Conservation (phyloP, 2,797 vertebrate genomes). For the Enteromius viviparus region DNA sequence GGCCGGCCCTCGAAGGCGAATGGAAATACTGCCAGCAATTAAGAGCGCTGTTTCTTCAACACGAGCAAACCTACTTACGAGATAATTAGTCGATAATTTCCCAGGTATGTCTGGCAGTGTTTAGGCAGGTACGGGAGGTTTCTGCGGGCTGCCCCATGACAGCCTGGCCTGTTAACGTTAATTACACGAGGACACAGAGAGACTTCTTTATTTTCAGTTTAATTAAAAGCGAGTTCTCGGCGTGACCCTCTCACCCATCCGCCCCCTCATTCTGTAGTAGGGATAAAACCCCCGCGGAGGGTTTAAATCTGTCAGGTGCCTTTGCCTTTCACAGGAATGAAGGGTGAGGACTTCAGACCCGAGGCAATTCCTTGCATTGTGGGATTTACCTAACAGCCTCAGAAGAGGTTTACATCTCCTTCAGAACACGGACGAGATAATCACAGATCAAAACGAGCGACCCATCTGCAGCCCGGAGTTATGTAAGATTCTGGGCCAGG, state of each 20-base stretch:
- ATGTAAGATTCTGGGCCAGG: constrained; percentile 79
- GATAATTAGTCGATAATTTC: constrained; percentile 90
- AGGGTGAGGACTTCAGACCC: constrained; percentile 73
- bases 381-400: constrained; percentile 84
- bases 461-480: constrained; percentile 80
- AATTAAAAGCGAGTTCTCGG: constrained; percentile 48
- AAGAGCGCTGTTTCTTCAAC: constrained; percentile 82
- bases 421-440: constrained; percentile 79
- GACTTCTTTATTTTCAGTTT: constrained; percentile 50
- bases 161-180: constrained; percentile 60
- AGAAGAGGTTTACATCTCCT: constrained; percentile 83
- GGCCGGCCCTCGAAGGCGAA: constrained; percentile 68
- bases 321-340: constrained; percentile 76
- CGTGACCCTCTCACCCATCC: constrained; percentile 39
- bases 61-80: constrained; percentile 88
- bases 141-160: constrained; percentile 72
- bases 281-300: constrained; percentile 79
- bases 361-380: constrained; percentile 76
- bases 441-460: constrained; percentile 85
- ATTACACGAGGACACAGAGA: constrained; percentile 56
- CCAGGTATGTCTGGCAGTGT: constrained; percentile 84
- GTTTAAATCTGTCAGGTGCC: constrained; percentile 79
- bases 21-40: constrained; percentile 79
- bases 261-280: constrained; percentile 54
- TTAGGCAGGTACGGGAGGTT: constrained; percentile 77